Conservation (phyloP, 2,113 vertebrate genomes). For the Zosterops lateralis region DNA sequence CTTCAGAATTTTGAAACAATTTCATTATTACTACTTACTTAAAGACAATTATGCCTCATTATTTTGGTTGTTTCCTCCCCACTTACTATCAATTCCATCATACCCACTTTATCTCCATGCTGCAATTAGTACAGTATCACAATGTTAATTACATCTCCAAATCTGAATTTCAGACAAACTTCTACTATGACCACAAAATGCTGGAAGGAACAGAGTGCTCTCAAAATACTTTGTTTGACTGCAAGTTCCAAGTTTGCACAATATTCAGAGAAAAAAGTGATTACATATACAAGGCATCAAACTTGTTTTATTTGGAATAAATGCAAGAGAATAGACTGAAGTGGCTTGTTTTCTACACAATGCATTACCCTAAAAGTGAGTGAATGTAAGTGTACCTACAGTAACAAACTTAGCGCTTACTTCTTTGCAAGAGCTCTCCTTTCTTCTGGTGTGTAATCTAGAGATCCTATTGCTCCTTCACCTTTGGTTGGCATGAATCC, state of each 20-base stretch:
- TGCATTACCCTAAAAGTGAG: neutral
- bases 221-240: neutral
- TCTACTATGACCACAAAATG: neutral
- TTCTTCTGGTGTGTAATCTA: slow-evolving; percentile 97
- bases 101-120: neutral
- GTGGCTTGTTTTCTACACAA: neutral
- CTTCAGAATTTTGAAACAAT: neutral
- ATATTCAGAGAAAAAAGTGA: rapidly evolving
- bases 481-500: slow-evolving; percentile 99
- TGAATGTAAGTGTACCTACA: neutral
- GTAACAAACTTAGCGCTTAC: slow-evolving; percentile 75
- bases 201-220: neutral
- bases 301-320: neutral
- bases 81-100: neutral
- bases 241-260: neutral
- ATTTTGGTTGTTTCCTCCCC: neutral
- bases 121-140: neutral
- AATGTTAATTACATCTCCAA: neutral
- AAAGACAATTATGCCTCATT: neutral
- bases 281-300: neutral
- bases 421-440: slow-evolving; percentile 94
- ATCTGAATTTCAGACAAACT: neutral
- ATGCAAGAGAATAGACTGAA: neutral
- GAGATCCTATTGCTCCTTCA: slow-evolving; percentile 96
- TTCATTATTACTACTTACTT: neutral